phyloP scores from a whole-genome alignment of 2,888 invertebrate genomes.

The Amblyjoppa proteus region DNA sequence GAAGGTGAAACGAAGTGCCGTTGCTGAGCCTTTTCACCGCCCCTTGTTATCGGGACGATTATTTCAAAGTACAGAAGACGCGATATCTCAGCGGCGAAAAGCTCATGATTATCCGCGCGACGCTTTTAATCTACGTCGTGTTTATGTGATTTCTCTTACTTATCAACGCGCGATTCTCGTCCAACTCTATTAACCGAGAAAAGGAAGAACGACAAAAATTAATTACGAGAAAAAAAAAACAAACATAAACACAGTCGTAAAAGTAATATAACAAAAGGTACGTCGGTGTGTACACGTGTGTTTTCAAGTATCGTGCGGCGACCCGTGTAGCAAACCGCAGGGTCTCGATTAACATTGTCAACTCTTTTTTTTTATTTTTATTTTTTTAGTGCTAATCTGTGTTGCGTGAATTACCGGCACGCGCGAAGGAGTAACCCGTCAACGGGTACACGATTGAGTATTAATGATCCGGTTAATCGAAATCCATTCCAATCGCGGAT shows the following conservation, averaged over 20 bases:
- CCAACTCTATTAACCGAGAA: neutral
- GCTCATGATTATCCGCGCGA: conserved; percentile 58
- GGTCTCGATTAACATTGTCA: conserved; percentile 41
- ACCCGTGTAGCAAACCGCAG: neutral
- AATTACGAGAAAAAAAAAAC: conserved; percentile 6
- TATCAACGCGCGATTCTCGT: conserved; percentile 9
- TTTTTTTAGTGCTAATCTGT: conserved; percentile 15
- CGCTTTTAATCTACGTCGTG: conserved; percentile 50
- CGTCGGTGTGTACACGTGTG: conserved; percentile 7
- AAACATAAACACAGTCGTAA: conserved; percentile 13
- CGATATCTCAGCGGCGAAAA: conserved; percentile 44
- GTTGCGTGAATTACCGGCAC: conserved; percentile 30
- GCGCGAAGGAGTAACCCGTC: conserved; percentile 51
- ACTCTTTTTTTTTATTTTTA: conserved; percentile 2
- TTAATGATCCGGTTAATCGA: conserved; percentile 60
- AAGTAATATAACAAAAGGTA: conserved; percentile 12
- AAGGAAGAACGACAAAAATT: conserved; percentile 9
- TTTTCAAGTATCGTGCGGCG: neutral
- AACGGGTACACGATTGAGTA: conserved; percentile 66
- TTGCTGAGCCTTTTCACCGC: conserved; percentile 34
- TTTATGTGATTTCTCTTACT: conserved; percentile 63
- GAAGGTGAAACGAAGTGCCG: conserved; percentile 31
- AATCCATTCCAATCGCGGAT: conserved; percentile 51
- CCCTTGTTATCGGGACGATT: conserved; percentile 15
- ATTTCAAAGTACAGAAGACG: conserved; percentile 38